These are phyloP conservation scores for Lasioglossum morio DNA, from an alignment of 2,888 invertebrate genomes.

Conservation along the genomic window DNA sequence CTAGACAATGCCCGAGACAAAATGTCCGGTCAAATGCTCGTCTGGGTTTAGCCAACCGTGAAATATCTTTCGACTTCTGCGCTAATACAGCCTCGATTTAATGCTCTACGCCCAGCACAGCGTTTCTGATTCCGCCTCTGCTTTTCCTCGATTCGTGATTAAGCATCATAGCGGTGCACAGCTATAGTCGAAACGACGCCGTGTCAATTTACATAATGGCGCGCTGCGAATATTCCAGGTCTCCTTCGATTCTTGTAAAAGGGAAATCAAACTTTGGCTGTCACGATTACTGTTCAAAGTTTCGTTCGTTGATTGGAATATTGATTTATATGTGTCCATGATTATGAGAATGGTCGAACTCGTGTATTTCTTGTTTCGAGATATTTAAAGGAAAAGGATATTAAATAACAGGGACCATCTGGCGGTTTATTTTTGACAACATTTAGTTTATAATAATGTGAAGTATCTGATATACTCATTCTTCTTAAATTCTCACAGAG, in stretches of 20 bases:
- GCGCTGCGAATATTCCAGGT: neutral
- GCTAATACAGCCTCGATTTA: neutral
- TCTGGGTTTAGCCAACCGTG: conserved; percentile 29
- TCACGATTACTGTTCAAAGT: neutral
- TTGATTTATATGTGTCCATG: neutral
- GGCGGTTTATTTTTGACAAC: too few relatives aligned
- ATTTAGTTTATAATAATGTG: too few relatives aligned
- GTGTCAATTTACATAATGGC: neutral
- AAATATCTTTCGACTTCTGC: conserved; percentile 29
- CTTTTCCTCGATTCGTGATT: conserved; percentile 4
- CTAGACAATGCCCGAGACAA: conserved; percentile 52
- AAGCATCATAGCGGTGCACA: neutral
- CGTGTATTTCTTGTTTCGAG: too few relatives aligned
- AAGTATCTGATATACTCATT: too few relatives aligned
- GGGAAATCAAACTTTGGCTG: neutral
- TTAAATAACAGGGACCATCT: too few relatives aligned
- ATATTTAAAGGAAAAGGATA: too few relatives aligned
- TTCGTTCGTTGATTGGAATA: neutral
- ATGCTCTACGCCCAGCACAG: neutral
- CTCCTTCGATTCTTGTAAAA: neutral
- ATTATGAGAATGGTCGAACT: too few relatives aligned
- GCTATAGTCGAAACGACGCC: neutral
- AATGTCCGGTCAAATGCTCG: conserved; percentile 33
- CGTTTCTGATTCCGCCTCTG: neutral
- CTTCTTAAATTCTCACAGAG: too few relatives aligned